phyloP scores from a whole-genome alignment of 1,140 invertebrate genomes.

The Coboldia fuscipes region DNA sequence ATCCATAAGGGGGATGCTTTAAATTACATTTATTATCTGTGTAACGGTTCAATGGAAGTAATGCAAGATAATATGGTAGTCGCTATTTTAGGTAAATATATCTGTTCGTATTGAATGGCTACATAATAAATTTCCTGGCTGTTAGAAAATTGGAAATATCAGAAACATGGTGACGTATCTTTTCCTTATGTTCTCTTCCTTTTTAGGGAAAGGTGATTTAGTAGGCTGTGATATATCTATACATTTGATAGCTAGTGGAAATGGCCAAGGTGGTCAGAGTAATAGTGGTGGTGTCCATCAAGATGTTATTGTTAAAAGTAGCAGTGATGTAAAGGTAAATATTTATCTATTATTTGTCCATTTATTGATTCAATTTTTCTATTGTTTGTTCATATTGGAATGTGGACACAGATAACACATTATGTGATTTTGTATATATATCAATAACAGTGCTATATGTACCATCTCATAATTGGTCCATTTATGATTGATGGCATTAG shows the following conservation, averaged over 20 bases:
- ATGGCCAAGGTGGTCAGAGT: conserved; percentile 27
- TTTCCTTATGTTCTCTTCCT: conserved; percentile 1
- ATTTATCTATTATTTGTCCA: too few relatives aligned
- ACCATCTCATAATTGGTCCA: too few relatives aligned
- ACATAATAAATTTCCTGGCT: neutral
- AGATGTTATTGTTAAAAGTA: conserved; percentile 76
- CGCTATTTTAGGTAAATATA: conserved; percentile 75
- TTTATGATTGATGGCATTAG: too few relatives aligned
- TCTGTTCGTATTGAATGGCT: neutral
- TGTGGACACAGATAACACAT: too few relatives aligned
- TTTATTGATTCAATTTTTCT: too few relatives aligned
- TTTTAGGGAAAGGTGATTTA: conserved; percentile 80
- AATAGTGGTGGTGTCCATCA: conserved; percentile 18
- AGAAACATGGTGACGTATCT: neutral
- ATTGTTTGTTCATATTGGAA: too few relatives aligned
- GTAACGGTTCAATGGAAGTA: conserved; percentile 96
- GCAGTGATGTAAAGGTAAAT: conserved; percentile 70
- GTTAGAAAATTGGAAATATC: neutral
- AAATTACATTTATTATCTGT: conserved; percentile 88
- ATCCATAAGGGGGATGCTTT: conserved; percentile 94
- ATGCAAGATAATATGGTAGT: conserved; percentile 96
- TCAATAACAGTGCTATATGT: too few relatives aligned
- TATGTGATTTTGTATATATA: too few relatives aligned
- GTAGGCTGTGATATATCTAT: conserved; percentile 85
- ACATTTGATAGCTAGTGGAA: conserved; percentile 36